These are phyloP conservation scores for Alauda arvensis DNA, from an alignment of 2,797 vertebrate species.

Conservation along the genomic window DNA sequence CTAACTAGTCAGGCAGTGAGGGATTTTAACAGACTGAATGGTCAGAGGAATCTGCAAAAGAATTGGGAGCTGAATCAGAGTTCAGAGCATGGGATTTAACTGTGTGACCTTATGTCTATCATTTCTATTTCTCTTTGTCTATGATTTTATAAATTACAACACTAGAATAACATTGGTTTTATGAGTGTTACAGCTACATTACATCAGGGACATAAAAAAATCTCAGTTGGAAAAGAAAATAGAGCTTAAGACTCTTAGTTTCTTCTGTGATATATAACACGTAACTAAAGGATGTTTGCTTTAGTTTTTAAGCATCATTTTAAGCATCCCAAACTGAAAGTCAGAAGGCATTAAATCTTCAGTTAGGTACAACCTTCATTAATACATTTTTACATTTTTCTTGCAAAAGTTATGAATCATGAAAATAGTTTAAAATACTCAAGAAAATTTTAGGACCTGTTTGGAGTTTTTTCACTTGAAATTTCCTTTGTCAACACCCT, in stretches of 20 bases:
- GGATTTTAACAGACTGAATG: background rate
- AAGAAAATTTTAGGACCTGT: background rate
- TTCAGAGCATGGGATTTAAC: background rate
- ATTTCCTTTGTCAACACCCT: background rate
- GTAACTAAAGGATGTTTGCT: background rate
- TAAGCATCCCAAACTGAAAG: background rate
- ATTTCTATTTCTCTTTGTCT: background rate
- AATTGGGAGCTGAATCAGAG: background rate
- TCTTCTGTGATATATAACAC: background rate
- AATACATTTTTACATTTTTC: background rate
- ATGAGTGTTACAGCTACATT: background rate
- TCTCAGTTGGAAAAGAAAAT: background rate
- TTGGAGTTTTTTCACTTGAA: background rate
- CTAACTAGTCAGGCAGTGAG: background rate
- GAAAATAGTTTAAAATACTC: background rate
- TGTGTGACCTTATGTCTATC: background rate
- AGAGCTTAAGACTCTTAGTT: background rate
- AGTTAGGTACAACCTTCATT: background rate
- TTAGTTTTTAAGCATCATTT: background rate
- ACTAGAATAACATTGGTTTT: background rate
- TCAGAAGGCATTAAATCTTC: background rate
- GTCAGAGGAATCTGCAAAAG: background rate
- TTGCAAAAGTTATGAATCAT: background rate
- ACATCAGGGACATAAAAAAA: background rate
- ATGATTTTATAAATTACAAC: background rate